Percentiles rank a stretch among this genome's conserved stretches.
Conservation (phyloP, 2,113 vertebrate genomes). For the Lepisosteus osseus region DNA sequence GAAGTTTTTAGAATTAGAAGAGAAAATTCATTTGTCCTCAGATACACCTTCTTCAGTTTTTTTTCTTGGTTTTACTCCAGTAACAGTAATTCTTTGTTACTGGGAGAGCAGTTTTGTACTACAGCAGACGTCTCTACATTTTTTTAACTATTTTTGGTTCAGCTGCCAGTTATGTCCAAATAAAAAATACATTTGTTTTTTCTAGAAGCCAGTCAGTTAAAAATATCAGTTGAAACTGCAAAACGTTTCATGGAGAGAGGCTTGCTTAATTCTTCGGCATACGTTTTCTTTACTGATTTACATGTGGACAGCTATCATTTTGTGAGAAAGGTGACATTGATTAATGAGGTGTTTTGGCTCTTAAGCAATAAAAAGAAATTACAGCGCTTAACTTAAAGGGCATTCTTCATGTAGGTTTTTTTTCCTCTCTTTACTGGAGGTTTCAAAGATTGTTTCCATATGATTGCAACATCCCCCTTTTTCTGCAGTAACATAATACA, state of each 20-base stretch:
- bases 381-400: constrained; percentile 68
- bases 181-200: constrained; percentile 51
- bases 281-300: constrained; percentile 72
- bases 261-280: constrained; percentile 74
- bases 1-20: too few species aligned
- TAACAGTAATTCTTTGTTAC: too few species aligned
- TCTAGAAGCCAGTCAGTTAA: constrained; percentile 65
- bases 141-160: constrained; percentile 63
- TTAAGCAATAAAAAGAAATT: constrained; percentile 78
- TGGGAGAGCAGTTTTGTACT: constrained; percentile 53
- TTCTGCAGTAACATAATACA: constrained; percentile 20
- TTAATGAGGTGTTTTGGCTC: constrained; percentile 78
- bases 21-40: too few species aligned
- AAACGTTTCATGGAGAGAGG: constrained; percentile 67
- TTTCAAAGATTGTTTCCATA: constrained; percentile 68
- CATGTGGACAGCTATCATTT: constrained; percentile 77
- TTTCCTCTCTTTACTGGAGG: constrained; percentile 60
- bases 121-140: constrained; percentile 55
- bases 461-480: constrained; percentile 57
- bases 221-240: constrained; percentile 71
- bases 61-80: too few species aligned
- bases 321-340: constrained; percentile 71
- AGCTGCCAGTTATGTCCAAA: constrained; percentile 51
- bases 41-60: too few species aligned
- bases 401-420: constrained; percentile 68